Evolutionary conservation across 1,140 invertebrate species (phyloP).

Genomic region (Bombus pascuorum): DNA sequence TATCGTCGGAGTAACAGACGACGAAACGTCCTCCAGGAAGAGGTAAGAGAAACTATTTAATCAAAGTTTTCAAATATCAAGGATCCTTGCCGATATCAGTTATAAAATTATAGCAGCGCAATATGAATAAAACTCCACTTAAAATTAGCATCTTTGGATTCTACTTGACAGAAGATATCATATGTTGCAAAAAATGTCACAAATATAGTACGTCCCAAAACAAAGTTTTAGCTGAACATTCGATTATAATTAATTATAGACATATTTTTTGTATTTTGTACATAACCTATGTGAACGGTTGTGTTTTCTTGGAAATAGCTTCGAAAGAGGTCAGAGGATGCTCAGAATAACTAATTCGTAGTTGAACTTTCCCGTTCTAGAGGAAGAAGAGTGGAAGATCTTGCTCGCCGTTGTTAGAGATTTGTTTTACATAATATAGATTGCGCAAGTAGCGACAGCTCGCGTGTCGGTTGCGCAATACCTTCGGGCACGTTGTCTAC

Average conservation of each 20-base stretch:
- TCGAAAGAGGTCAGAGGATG: not conserved
- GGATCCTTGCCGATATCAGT: too few species aligned
- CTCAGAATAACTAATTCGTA: not conserved
- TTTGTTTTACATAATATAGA: slow-evolving; percentile 39
- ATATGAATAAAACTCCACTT: too few species aligned
- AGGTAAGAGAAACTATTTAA: slow-evolving; percentile 58
- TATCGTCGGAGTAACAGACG: slow-evolving; percentile 66
- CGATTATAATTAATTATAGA: not conserved
- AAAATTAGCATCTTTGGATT: too few species aligned
- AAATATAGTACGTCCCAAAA: too few species aligned
- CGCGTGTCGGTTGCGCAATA: slow-evolving; percentile 7
- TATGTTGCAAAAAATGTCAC: too few species aligned
- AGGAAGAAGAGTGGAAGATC: not conserved
- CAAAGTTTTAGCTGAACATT: not conserved
- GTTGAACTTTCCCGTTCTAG: not conserved
- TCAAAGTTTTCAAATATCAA: not conserved
- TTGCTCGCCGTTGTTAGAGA: not conserved
- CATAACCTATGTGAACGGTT: not conserved
- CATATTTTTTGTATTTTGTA: not conserved
- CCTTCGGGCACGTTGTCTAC: not conserved
- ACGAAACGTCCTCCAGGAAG: slow-evolving; percentile 73
- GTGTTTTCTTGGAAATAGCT: not conserved
- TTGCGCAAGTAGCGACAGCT: not conserved
- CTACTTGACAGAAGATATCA: too few species aligned
- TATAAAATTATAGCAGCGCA: too few species aligned